These are phyloP conservation scores for Diarsia brunnea DNA, from an alignment of 2,888 invertebrate species.

Conservation along the genomic window DNA sequence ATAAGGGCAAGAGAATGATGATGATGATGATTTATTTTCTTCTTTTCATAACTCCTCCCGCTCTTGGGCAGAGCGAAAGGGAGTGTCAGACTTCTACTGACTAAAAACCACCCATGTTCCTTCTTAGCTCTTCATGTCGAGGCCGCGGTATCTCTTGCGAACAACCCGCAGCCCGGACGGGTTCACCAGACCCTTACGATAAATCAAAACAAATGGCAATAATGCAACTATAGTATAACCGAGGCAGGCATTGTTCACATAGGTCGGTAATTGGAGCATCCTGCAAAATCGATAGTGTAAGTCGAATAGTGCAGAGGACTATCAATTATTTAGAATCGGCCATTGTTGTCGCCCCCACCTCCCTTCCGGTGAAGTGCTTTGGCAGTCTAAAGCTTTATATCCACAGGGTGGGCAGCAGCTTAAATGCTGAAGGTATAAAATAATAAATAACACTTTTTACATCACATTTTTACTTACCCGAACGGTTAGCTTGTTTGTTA, in stretches of 20 bases:
- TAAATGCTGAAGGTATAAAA: neutral
- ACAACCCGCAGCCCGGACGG: no score
- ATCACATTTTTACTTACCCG: neutral
- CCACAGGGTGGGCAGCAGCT: no score
- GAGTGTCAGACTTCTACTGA: no score
- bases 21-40: no score
- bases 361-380: neutral
- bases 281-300: constrained; percentile 14
- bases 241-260: neutral
- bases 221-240: neutral
- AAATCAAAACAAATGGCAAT: neutral
- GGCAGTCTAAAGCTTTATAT: neutral
- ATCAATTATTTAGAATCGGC: constrained; percentile 27
- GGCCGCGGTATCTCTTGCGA: no score
- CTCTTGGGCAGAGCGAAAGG: no score
- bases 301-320: constrained; percentile 11
- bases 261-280: neutral
- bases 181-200: neutral
- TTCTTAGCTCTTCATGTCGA: no score
- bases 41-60: no score
- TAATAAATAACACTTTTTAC: neutral
- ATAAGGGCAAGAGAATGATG: no score
- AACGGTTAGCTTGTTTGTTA: neutral
- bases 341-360: neutral
- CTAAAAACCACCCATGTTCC: no score